Conservation (phyloP, 2,797 vertebrate species). For the Typhlichthys eigenmanni region DNA sequence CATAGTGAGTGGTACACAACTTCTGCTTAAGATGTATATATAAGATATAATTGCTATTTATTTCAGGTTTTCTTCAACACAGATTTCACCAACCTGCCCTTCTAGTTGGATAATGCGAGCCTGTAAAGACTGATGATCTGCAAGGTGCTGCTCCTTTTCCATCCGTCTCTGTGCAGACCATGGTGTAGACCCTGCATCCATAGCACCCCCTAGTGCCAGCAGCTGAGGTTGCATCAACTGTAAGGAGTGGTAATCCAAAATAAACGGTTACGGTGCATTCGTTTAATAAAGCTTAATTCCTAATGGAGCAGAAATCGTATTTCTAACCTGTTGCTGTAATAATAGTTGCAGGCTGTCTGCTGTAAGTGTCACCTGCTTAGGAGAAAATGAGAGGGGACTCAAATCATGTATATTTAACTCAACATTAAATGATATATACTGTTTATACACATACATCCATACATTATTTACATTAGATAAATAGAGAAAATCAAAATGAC, state of each 20-base stretch:
- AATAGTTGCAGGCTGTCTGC: conserved; percentile 67
- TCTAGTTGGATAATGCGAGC: conserved; percentile 80
- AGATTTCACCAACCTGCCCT: conserved; percentile 76
- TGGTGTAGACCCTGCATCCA: conserved; percentile 42
- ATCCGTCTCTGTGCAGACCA: conserved; percentile 46
- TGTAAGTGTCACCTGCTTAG: conserved; percentile 51
- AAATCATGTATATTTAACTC: neutral
- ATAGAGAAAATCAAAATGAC: conserved; percentile 31
- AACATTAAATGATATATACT: neutral
- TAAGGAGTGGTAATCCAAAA: conserved; percentile 2
- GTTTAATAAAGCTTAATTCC: neutral
- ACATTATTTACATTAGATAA: neutral
- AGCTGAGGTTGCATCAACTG: conserved; percentile 67
- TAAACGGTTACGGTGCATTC: neutral
- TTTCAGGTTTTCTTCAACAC: neutral
- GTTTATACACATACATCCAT: neutral
- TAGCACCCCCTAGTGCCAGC: conserved; percentile 40
- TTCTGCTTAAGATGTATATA: too few species aligned
- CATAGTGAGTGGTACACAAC: too few species aligned
- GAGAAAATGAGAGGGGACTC: neutral
- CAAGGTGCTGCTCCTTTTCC: conserved; percentile 50
- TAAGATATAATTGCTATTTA: too few species aligned
- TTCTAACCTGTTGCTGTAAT: conserved; percentile 73
- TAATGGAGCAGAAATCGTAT: neutral
- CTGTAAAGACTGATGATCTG: conserved; percentile 70